Evolutionary conservation across 2,113 vertebrate species (phyloP).

Genomic region (Lutjanus erythropterus): DNA sequence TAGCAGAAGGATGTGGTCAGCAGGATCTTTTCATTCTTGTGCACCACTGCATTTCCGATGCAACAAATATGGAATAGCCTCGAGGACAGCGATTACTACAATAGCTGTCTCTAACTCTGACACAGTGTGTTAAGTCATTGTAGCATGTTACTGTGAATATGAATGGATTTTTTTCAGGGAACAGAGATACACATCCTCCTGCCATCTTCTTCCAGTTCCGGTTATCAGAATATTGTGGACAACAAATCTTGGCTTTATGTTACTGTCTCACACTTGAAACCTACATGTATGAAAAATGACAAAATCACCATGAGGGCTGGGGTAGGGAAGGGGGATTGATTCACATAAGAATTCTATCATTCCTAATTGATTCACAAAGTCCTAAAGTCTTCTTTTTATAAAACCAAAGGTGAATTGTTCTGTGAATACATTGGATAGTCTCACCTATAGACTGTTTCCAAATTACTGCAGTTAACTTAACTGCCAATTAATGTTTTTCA

Average conservation of each 20-base stretch:
- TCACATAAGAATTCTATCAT: background rate
- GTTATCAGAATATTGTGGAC: background rate
- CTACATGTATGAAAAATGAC: background rate
- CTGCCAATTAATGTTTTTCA: too few relatives aligned
- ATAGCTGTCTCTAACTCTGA: conserved; percentile 39
- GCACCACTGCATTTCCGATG: conserved; percentile 30
- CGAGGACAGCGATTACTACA: conserved; percentile 40
- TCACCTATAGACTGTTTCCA: background rate
- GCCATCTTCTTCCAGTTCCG: background rate
- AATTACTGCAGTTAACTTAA: background rate
- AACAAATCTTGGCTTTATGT: background rate
- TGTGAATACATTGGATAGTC: background rate
- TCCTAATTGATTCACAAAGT: background rate
- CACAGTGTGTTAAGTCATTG: conserved; percentile 19
- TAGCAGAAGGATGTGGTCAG: background rate
- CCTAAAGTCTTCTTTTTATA: background rate
- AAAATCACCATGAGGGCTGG: background rate
- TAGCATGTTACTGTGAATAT: conserved; percentile 1
- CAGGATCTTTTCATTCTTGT: conserved; percentile 36
- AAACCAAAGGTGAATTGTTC: background rate
- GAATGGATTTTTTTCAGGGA: conserved; percentile 9
- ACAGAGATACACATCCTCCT: background rate
- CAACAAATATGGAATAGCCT: conserved; percentile 25
- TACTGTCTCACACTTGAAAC: background rate
- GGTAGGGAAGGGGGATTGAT: background rate